Percentiles rank a stretch among this genome's conserved stretches.
Conservation (phyloP, 2,888 invertebrate species). For the Ectobius pallidus region DNA sequence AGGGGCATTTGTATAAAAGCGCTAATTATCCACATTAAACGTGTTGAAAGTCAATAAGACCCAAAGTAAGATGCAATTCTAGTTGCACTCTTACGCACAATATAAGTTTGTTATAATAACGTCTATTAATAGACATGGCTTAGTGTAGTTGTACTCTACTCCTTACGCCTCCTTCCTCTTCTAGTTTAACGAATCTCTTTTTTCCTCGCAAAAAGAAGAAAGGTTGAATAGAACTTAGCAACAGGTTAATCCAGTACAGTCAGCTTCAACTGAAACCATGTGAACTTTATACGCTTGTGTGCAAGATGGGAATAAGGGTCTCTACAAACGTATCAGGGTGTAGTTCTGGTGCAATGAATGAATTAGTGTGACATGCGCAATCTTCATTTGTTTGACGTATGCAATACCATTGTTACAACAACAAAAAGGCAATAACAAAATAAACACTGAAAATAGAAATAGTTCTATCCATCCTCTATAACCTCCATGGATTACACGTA, state of each 20-base stretch:
- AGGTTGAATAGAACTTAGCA: slow-evolving; percentile 18
- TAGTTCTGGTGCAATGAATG: too few relatives aligned
- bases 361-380: neutral
- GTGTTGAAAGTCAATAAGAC: too few relatives aligned
- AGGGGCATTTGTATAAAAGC: too few relatives aligned
- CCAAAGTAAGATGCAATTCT: too few relatives aligned
- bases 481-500: too few relatives aligned
- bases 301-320: too few relatives aligned
- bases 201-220: neutral
- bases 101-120: too few relatives aligned
- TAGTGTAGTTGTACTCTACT: too few relatives aligned
- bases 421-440: neutral
- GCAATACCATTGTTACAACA: neutral
- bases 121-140: too few relatives aligned
- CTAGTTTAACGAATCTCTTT: neutral
- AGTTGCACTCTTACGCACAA: too few relatives aligned
- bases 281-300: neutral
- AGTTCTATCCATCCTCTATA: neutral
- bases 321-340: too few relatives aligned
- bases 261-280: neutral
- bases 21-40: too few relatives aligned
- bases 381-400: neutral
- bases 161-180: neutral
- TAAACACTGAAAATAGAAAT: neutral
- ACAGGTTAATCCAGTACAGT: slow-evolving; percentile 26